phyloP scores from a whole-genome alignment of 2,888 invertebrate species.

The Lasioglossum morio region DNA sequence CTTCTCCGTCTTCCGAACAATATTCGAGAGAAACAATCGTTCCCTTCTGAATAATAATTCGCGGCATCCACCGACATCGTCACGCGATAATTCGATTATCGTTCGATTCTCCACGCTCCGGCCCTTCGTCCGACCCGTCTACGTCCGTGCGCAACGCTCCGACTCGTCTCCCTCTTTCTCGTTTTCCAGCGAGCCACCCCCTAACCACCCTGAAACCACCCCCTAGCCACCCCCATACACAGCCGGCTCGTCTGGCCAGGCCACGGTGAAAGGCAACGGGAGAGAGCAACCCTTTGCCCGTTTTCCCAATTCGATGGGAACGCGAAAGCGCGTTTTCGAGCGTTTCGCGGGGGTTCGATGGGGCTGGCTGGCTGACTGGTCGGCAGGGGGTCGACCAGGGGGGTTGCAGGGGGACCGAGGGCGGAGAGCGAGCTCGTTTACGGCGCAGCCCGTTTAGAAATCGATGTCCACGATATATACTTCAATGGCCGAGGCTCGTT shows the following conservation, averaged over 20 bases:
- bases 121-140: slow-evolving; percentile 37
- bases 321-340: slow-evolving; percentile 74
- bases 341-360: slow-evolving; percentile 59
- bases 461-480: slow-evolving; percentile 68
- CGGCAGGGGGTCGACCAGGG: slow-evolving; percentile 41
- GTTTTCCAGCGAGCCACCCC: slow-evolving; percentile 18
- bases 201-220: not conserved
- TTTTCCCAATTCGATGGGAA: slow-evolving; percentile 77
- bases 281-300: slow-evolving; percentile 75
- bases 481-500: slow-evolving; percentile 34
- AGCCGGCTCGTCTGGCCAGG: slow-evolving; percentile 57
- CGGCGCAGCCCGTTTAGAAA: slow-evolving; percentile 75
- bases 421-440: slow-evolving; percentile 67
- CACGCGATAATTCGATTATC: slow-evolving; percentile 81
- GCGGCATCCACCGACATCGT: slow-evolving; percentile 36
- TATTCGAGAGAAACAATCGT: not conserved
- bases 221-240: not conserved
- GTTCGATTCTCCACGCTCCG: slow-evolving; percentile 79
- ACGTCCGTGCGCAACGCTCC: slow-evolving; percentile 26
- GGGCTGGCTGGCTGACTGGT: slow-evolving; percentile 25
- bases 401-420: not conserved
- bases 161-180: slow-evolving; percentile 39
- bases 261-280: slow-evolving; percentile 70
- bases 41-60: slow-evolving; percentile 71
- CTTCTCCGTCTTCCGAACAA: not conserved